phyloP scores from a whole-genome alignment of 2,797 vertebrate genomes.

The Tamandua tetradactyla region DNA sequence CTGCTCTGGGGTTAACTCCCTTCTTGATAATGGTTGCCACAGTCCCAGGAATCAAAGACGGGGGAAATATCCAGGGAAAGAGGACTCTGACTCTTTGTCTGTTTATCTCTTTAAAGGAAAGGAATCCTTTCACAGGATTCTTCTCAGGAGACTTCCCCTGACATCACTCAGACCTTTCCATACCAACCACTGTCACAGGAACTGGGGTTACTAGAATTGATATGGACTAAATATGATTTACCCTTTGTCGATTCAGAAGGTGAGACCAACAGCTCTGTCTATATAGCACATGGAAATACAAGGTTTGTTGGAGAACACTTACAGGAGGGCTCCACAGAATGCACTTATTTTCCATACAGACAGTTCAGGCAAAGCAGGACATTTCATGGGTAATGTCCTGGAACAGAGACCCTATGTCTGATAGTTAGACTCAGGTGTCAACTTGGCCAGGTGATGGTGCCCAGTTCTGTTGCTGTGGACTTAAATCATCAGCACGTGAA shows the following conservation, averaged over 20 bases:
- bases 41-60: neutral
- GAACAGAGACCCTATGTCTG: too few species aligned
- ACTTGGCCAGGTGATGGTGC: too few species aligned
- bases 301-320: neutral
- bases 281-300: neutral
- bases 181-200: neutral
- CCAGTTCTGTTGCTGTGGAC: too few species aligned
- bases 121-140: neutral
- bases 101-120: neutral
- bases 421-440: too few species aligned
- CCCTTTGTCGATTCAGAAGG: neutral
- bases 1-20: neutral
- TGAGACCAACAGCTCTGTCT: neutral
- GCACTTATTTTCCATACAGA: neutral
- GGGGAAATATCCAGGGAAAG: neutral
- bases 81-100: neutral
- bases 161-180: neutral
- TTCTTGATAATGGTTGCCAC: neutral
- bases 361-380: neutral
- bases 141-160: neutral
- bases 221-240: neutral
- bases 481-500: too few species aligned
- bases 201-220: neutral
- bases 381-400: neutral
- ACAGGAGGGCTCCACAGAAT: neutral